Conservation (phyloP, 1,140 invertebrate species). For the Nasonia giraulti region DNA sequence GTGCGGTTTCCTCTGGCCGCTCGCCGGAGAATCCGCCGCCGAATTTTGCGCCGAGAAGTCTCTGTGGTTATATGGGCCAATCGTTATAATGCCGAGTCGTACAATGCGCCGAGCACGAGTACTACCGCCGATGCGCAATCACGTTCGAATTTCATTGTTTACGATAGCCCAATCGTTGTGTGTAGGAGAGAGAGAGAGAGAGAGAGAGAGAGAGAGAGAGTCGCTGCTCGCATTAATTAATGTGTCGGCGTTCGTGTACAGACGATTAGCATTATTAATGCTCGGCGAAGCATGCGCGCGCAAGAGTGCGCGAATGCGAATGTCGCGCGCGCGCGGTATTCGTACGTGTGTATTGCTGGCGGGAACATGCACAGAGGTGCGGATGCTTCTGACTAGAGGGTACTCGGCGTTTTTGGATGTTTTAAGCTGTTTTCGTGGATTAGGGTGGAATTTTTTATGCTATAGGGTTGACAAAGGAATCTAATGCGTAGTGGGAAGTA, state of each 20-base stretch:
- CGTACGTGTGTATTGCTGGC: too few relatives aligned
- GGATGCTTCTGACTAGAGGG: too few relatives aligned
- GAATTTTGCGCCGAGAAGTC: not conserved
- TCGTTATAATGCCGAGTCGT: not conserved
- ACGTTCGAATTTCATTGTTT: conserved; percentile 42
- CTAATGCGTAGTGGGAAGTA: too few relatives aligned
- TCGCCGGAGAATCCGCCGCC: not conserved
- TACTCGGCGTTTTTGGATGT: too few relatives aligned
- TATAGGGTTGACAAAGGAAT: too few relatives aligned
- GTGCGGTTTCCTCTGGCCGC: not conserved
- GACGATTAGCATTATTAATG: conserved; percentile 45
- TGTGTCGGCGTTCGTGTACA: conserved; percentile 15
- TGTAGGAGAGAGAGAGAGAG: not conserved
- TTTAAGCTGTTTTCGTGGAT: too few relatives aligned
- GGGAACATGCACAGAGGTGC: too few relatives aligned
- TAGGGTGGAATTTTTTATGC: too few relatives aligned
- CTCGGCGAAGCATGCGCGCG: conserved; percentile 1
- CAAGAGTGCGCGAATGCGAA: not conserved
- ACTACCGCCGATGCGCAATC: conserved; percentile 8
- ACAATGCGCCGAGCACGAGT: not conserved
- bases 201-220: not conserved
- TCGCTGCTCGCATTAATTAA: conserved; percentile 36
- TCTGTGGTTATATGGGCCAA: conserved; percentile 28
- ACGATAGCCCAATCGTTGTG: conserved; percentile 25
- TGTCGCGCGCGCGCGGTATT: not conserved